phyloP scores from a whole-genome alignment of 1,140 invertebrate genomes.

The Papilio glaucus region DNA sequence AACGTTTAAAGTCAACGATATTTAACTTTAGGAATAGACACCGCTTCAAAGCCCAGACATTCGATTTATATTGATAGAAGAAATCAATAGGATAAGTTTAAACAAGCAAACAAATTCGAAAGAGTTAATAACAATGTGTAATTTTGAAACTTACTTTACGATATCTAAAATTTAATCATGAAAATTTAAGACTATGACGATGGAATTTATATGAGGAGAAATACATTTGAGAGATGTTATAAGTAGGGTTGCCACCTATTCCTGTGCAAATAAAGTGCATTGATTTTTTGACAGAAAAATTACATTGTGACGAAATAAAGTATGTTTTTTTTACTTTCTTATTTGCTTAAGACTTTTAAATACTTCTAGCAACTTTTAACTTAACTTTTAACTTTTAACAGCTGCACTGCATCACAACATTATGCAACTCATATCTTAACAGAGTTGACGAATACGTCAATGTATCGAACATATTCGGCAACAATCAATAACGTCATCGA shows the following conservation, averaged over 20 bases:
- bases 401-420: too few species aligned
- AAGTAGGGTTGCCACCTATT: slow-evolving; percentile 1
- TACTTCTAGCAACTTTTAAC: not conserved
- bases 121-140: slow-evolving; percentile 11
- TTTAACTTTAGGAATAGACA: slow-evolving; percentile 18
- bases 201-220: slow-evolving; percentile 1
- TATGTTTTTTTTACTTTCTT: too few species aligned
- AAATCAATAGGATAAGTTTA: not conserved
- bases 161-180: slow-evolving; percentile 20
- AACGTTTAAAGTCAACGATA: slow-evolving; percentile 18
- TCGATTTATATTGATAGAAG: slow-evolving; percentile 1
- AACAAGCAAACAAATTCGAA: slow-evolving; percentile 6
- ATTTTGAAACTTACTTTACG: slow-evolving; percentile 26
- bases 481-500: too few species aligned
- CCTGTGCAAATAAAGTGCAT: not conserved
- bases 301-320: too few species aligned
- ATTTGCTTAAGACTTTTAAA: too few species aligned
- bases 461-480: too few species aligned
- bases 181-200: slow-evolving; percentile 18
- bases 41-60: slow-evolving; percentile 20
- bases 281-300: not conserved
- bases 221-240: not conserved
- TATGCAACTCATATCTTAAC: too few species aligned
- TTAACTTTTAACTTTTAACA: not conserved
- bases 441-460: too few species aligned